Evolutionary conservation across 1,140 invertebrate species (phyloP), one percentile per base, ranked within the genome.

Genomic region (Drosophila takahashii): DNA sequence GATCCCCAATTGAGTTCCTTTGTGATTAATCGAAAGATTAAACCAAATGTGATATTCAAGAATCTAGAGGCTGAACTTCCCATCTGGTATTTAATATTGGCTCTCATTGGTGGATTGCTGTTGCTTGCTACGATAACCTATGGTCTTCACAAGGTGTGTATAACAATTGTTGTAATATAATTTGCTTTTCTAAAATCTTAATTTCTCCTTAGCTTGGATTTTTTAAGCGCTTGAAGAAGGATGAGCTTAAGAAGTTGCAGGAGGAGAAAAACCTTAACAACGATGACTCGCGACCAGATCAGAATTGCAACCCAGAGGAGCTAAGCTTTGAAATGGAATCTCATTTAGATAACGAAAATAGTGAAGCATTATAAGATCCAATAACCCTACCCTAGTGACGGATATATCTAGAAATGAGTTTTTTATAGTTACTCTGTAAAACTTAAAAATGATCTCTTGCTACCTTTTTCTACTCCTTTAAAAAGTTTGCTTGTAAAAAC

Each of bases 41-140:
- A 86, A 3, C 81, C 91, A 6, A 89, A 83, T 60, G 71, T 92
- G 15, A 85, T 92, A 42, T 89, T 86, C 0, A 91, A 89, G 36
- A 79, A 90, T 76, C 57, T 85, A 44, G 45, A 62, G 2, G 72
- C 27, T 9, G 53, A 29, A 10, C 48, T 69, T 4, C 74, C 89
- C 41, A 71, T 90, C 15, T 92, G 83, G 89, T 47, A 27, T 11
- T 26, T 47, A 13, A n/a, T 47, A n/a, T 7, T 26, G 22, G 13
- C 44, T 7, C 2, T 47, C 2, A 26, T 26, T 11, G 22, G 2
- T n/a, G 44, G 44, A 7, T 7, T 26, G 2, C 11, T 47, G 3
- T 5, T 47, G 22, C 22, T 26, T 3, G 22, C 13, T n/a, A 6
- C 6, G 13, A n/a, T 47, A n/a, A 26, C 44, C 22, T 27, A 47